These are phyloP conservation scores for Strix uralensis DNA, from an alignment of 2,113 vertebrate genomes.

Conservation along the genomic window DNA sequence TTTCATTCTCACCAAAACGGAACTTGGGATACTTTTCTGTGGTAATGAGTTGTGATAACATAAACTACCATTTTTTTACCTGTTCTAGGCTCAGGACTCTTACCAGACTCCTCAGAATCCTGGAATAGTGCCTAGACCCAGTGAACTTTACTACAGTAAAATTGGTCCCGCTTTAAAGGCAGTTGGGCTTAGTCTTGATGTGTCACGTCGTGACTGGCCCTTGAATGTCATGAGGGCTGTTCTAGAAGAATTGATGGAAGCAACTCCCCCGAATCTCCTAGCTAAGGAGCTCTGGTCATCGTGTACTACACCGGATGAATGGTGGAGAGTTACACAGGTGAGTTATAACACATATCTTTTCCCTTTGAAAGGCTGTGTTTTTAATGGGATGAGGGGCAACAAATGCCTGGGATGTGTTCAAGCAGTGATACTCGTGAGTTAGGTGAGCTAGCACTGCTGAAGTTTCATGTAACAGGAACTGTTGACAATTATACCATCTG, in stretches of 20 bases:
- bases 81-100: constrained; percentile 86
- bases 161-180: constrained; percentile 94
- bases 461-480: neutral
- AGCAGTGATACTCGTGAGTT: neutral
- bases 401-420: neutral
- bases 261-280: constrained; percentile 92
- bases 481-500: neutral
- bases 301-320: constrained; percentile 93
- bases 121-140: constrained; percentile 93
- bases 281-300: constrained; percentile 98
- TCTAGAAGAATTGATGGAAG: constrained; percentile 94
- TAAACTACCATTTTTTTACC: neutral
- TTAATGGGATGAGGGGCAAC: neutral
- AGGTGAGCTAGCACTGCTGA: neutral
- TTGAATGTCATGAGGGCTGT: constrained; percentile 95
- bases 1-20: neutral
- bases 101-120: constrained; percentile 90
- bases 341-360: neutral
- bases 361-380: neutral
- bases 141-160: constrained; percentile 98
- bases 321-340: constrained; percentile 99
- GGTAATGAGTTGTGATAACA: neutral
- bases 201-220: constrained; percentile 95
- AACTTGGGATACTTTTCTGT: neutral
- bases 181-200: constrained; percentile 91